Evolutionary conservation across 2,113 vertebrate genomes (phyloP), one percentile per base, ranked within the genome.

Genomic region (Propithecus coquereli): DNA sequence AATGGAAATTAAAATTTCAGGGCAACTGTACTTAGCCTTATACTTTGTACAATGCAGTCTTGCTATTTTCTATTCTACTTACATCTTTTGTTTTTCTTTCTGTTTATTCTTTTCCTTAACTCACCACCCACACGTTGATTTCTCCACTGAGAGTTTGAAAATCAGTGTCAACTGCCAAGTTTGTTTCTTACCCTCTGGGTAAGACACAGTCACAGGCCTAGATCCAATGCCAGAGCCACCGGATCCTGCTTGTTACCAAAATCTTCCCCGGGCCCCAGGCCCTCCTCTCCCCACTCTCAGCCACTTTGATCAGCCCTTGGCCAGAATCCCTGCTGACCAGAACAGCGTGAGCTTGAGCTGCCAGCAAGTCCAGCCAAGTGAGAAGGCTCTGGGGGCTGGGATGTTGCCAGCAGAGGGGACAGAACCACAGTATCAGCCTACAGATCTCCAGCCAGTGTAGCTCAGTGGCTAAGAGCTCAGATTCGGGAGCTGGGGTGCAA

Each of bases 281-380:
- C 77, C 8, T 1, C 81, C 61, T 57, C 59, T 87, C 37, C 18
- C 8, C 30, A 9, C 23, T 32, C 63, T 73, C 1, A 3, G 59
- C 66, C 0, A 0, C 74, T 66, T 37, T 27, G 45, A 34, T 57
- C 66, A 89, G 83, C 30, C 25, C 74, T 37, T 85, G 93, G 91
- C 90, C 52, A 23, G 27, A 34, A 47, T 76, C 71, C 73, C 47
- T 97, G 95, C 57, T 85, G 87, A 95, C 50, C 61, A 70, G 59
- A 32, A 37, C 2, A 22, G 79, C 0, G 0, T 3, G 50, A 16
- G 23, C 61, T n/a, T 14, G 43, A 47, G 50, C 65, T 71, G 37
- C 47, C 43, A 61, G 47, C 18, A 57, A 59, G 43, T 43, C n/a
- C 34, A 40, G 23, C 59, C 70, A 54, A 50, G 37, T 68, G 45